Conservation (phyloP, 2,113 vertebrate genomes). For the Lucifuga dentata region DNA sequence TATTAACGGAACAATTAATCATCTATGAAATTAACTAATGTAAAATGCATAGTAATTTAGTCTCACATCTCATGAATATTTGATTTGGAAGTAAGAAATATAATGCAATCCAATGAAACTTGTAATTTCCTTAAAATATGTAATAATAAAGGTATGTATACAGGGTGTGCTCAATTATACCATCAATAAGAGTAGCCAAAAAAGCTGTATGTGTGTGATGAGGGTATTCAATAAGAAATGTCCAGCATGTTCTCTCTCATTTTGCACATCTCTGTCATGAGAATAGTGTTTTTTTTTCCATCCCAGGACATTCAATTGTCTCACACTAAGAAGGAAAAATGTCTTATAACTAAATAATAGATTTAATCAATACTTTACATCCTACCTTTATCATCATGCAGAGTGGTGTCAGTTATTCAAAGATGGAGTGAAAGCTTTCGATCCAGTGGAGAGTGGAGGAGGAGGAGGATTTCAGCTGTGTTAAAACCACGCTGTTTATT, state of each 20-base stretch:
- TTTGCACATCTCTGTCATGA: background rate
- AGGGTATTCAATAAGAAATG: background rate
- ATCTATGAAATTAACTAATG: background rate
- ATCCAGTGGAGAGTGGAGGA: background rate
- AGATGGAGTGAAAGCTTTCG: too few relatives aligned
- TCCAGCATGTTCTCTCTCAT: background rate
- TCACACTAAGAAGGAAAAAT: background rate
- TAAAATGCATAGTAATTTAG: constrained; percentile 8
- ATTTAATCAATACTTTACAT: background rate
- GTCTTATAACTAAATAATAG: background rate
- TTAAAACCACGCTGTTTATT: background rate
- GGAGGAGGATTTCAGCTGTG: background rate
- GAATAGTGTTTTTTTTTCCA: background rate
- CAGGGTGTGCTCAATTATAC: too few relatives aligned
- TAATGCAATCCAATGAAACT: too few relatives aligned
- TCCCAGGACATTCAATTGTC: constrained; percentile 5
- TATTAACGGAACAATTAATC: constrained; percentile 11
- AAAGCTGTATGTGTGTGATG: constrained; percentile 1
- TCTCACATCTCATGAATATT: too few relatives aligned
- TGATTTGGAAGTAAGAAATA: too few relatives aligned
- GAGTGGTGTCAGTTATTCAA: background rate
- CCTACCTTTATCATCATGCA: background rate
- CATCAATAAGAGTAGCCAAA: too few relatives aligned
- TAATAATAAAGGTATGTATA: too few relatives aligned
- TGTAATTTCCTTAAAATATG: too few relatives aligned